Evolutionary conservation across 2,888 invertebrate genomes (phyloP), one percentile per base, ranked within the genome.

Genomic region (Caenorhabditis afra): DNA sequence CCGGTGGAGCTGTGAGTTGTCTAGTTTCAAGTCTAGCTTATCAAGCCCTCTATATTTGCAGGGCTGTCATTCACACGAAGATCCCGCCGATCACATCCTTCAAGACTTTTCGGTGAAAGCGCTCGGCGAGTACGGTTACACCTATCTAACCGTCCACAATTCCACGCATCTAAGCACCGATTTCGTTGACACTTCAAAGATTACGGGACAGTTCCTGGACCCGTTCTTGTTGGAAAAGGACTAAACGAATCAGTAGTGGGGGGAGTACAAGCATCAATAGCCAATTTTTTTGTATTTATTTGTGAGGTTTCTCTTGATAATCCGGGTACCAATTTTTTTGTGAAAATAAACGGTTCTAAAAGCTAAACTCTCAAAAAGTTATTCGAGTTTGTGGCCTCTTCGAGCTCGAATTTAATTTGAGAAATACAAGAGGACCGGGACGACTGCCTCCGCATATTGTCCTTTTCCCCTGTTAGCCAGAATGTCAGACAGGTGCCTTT

Each of bases 401-500:
- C 71, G 0, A 71, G 3, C 44, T 78, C 78, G 16, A 78, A 78
- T 16, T 78, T 78, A 14, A 78, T 78, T 14, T 78, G 77, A 23
- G 77, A 78, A 1, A 66, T 67, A 18, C 64, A 71, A 47, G 70
- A 70, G 22, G 59, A 61, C 1, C 71, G 44, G 0, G 78, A 78
- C 10, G 61, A 55, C n/a, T 66, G 55, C 0, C 73, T 47, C n/a
- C 67, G 61, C 44, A 71, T 73, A 23, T 20, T 55, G 20, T 73
- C 67, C 22, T 73, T 71, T 57, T 80, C 80, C 41, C 80, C 80
- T 20, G 57, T 75, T 22, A 82, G 62, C 82, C 81, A 84, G 45
- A 77, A 84, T n/a, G 84, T 84, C 35, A 79, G 55, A 29, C 74
- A 76, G 1, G 82, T 65, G n/a, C 82, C 82, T 68, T 84, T 84